These are phyloP conservation scores for Epinotia brunnichana DNA, from an alignment of 2,888 invertebrate species.

Conservation along the genomic window DNA sequence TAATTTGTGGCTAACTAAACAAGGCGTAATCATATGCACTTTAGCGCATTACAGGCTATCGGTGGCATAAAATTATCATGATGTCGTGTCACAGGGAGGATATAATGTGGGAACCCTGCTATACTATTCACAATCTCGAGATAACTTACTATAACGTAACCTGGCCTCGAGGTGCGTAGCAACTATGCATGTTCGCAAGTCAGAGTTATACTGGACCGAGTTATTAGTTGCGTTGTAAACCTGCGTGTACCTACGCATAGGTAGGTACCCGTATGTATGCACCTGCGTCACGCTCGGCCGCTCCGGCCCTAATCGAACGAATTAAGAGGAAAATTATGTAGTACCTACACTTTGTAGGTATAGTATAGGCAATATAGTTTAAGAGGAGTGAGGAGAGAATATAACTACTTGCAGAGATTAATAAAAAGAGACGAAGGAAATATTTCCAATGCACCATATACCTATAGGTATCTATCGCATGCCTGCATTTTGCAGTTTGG, in stretches of 20 bases:
- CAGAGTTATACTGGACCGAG: neutral
- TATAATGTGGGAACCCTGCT: conserved; percentile 54
- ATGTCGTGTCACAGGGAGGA: conserved; percentile 44
- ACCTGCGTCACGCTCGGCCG: conserved; percentile 55
- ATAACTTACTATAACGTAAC: neutral
- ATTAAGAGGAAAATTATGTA: conserved; percentile 26
- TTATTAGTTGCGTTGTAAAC: neutral
- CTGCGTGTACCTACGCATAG: neutral
- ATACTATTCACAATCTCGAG: neutral
- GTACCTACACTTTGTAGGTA: neutral
- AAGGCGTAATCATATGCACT: conserved; percentile 40
- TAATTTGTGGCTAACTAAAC: conserved; percentile 34
- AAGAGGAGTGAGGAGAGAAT: neutral
- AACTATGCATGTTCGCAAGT: neutral
- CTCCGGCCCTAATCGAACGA: conserved; percentile 18
- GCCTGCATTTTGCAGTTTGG: no score
- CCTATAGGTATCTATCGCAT: no score
- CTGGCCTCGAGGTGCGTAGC: neutral
- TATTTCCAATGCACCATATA: neutral
- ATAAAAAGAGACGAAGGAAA: neutral
- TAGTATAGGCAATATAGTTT: neutral
- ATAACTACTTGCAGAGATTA: neutral
- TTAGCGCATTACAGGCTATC: conserved; percentile 48
- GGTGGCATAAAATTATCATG: conserved; percentile 50
- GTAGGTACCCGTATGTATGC: conserved; percentile 46